Conservation (phyloP, 2,888 invertebrate genomes). For the Lymantria monacha region DNA sequence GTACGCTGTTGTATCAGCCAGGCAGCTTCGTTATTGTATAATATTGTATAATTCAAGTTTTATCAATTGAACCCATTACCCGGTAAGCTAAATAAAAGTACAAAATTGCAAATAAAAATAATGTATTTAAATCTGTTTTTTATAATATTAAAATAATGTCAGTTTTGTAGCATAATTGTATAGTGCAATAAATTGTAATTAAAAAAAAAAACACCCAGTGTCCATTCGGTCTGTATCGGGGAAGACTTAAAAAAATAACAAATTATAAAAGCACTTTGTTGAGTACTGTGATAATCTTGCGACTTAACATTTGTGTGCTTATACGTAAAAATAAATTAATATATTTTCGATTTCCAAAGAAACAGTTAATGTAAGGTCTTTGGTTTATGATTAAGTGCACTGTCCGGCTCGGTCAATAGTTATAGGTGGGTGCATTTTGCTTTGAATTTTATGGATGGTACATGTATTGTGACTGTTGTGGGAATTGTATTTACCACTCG, state of each 20-base stretch:
- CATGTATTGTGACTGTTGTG: too few relatives aligned
- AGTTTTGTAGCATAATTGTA: constrained; percentile 67
- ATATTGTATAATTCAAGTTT: constrained; percentile 43
- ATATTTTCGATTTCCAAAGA: constrained; percentile 68
- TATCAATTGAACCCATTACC: constrained; percentile 29
- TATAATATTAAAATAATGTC: constrained; percentile 49
- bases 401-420: constrained; percentile 21
- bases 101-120: constrained; percentile 68
- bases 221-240: constrained; percentile 16
- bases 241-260: constrained; percentile 15
- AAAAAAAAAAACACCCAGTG: neutral
- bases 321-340: constrained; percentile 54
- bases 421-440: too few relatives aligned
- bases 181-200: constrained; percentile 72
- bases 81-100: constrained; percentile 68
- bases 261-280: constrained; percentile 22
- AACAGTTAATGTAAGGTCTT: constrained; percentile 60
- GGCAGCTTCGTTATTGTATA: constrained; percentile 49
- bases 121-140: constrained; percentile 58
- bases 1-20: constrained; percentile 28
- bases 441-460: too few relatives aligned
- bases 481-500: too few relatives aligned
- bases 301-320: constrained; percentile 51
- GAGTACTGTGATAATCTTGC: constrained; percentile 50
- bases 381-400: constrained; percentile 64